Evolutionary conservation across 2,797 vertebrate species (phyloP), one percentile per base, ranked within the genome.

Genomic region (Oophaga sylvatica): DNA sequence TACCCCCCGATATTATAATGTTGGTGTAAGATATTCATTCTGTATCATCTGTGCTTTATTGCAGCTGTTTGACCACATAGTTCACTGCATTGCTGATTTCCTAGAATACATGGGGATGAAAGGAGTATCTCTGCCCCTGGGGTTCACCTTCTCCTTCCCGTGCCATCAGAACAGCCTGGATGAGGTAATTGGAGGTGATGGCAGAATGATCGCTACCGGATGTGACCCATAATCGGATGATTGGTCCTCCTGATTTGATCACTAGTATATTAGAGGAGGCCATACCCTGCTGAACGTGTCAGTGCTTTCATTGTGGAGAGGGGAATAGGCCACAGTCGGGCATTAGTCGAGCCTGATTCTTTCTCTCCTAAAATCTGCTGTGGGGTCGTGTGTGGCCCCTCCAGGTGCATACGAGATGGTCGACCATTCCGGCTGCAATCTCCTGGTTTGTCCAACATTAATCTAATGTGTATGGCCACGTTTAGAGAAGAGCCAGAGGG

Each of bases 111-210:
- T 96, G 97, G 98, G 98, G 0, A 97, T 99, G 97, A 97, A 95
- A 87, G 97, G 97, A 0, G 94, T 96, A 0, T 96, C 96, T 0
- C 94, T 99, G 35, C 98, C 98, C 0, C 92, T 99, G 0, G 98
- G 98, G 0, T 99, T 99, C 93, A 99, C 98, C 0, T 99, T 99
- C 94, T 99, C 98, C 84, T 99, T 99, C 91, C 98, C 98, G 9
- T 99, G 98, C 90, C 92, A 95, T 88, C 98, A 99, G 93, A 97
- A 88, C 88, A 97, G 92, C 88, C 94, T 99, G 90, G 96, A 99
- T 8, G 93, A 98, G 97, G 98, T 99, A 92, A 90, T 1, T 89
- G 5, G 16, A 20, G 70, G 70, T 11, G 63, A 59, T 3, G 56
- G 11, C 22, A 22, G n/a, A n/a, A 26, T 26, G 5, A 70, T n/a